Base-by-base conservation (phyloP, 2,797 vertebrate species). In the Scleropages formosus region DNA sequence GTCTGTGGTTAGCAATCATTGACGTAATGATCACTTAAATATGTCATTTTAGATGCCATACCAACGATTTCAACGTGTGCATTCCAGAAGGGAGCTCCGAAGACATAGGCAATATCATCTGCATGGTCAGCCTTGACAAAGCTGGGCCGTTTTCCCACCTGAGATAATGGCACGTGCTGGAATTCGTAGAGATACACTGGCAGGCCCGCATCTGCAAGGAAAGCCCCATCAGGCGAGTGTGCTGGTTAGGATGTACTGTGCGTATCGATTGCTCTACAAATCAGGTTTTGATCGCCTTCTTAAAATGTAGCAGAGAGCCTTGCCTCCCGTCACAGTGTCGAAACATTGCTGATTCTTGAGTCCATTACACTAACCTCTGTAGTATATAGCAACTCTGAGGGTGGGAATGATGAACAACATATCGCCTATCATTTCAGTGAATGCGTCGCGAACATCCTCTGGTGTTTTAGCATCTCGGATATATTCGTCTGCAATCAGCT, bases 131-230 rank as follows among this genome's bases (percentile, higher is more conserved):
- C 91, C 86, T 92, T 96, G 65, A 97, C 94, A 68, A 93, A 97
- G 69, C 82, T 84, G 2, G 96, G 95, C n/a, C 90, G 86, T 20
- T 22, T 69, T 18, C 81, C 66, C 53, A 81, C 74, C 9, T 78
- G 68, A 4, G 86, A 64, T 39, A 81, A 86, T 0, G 93, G 84
- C 0, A 81, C 80, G 65, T 96, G 91, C 4, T 88, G 91, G 82
- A 95, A 97, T 82, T 98, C 94, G 10, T 96, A 98, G 81, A 96
- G 80, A 82, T 94, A 97, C 31, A 96, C 93, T 0, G 93, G 87
- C 26, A 83, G 83, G 0, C 92, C 94, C 1, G 85, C 86, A 74
- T 94, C 96, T 98, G 80, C 73, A 69, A 81, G 58, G 78, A 0
- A 0, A 53, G 22, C 20, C 13, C 1, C 31, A 12, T 20, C 20